Conservation (phyloP, 2,113 vertebrate genomes). For the Cercocebus atys region DNA sequence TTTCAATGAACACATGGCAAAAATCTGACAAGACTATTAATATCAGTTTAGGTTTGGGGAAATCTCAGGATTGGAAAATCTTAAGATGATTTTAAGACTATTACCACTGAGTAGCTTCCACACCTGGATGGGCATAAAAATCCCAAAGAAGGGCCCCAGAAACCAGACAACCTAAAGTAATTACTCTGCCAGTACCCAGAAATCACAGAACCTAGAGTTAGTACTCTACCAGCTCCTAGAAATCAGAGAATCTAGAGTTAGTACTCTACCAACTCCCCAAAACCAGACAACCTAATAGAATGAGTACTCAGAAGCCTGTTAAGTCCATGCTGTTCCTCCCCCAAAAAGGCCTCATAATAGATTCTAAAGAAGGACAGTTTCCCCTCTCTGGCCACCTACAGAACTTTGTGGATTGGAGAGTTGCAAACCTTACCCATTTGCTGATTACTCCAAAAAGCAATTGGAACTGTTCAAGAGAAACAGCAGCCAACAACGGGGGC, state of each 20-base stretch:
- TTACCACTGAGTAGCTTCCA: not conserved
- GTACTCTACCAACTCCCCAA: not conserved
- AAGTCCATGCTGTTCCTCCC: not conserved
- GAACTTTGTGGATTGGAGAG: not conserved
- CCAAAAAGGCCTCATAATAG: not conserved
- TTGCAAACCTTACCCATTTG: not conserved
- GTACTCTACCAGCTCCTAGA: not conserved
- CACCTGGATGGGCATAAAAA: not conserved
- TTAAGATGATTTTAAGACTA: not conserved
- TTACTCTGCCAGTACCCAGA: not conserved
- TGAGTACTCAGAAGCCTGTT: not conserved
- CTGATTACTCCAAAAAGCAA: not conserved
- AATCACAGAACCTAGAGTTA: not conserved
- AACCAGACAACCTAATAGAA: not conserved
- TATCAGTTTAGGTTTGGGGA: not conserved
- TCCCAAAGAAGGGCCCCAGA: not conserved
- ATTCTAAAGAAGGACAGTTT: not conserved
- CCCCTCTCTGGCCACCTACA: not conserved
- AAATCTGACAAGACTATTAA: not conserved
- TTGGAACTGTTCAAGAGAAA: not conserved
- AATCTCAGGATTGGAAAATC: not conserved
- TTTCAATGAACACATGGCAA: not conserved
- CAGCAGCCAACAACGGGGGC: not conserved
- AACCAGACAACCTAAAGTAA: too few relatives aligned
- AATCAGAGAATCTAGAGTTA: not conserved